Percentiles rank a stretch among this genome's conserved stretches.
Conservation (phyloP, 2,888 invertebrate genomes). For the Galerucella pusilla region DNA sequence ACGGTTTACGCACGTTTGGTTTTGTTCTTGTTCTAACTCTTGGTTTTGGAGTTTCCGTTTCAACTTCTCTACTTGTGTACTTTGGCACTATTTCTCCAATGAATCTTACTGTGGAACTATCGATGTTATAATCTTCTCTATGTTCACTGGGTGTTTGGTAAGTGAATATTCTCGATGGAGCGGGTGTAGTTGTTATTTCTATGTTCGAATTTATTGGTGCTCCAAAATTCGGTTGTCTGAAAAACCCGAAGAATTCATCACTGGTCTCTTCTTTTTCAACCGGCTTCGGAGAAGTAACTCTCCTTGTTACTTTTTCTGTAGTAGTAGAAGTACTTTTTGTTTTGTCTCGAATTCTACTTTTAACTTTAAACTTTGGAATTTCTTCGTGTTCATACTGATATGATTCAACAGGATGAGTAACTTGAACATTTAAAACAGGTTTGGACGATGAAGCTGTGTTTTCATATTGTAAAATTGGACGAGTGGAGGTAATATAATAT, state of each 20-base stretch:
- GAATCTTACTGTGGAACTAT: conserved; percentile 52
- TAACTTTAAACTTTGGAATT: conserved; percentile 46
- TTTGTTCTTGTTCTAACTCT: conserved; percentile 49
- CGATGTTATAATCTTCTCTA: conserved; percentile 26
- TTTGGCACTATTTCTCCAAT: conserved; percentile 61
- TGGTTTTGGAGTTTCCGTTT: conserved; percentile 46
- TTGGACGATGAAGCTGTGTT: conserved; percentile 43
- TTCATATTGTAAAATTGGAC: conserved; percentile 44
- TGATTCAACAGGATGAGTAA: conserved; percentile 48
- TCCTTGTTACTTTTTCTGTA: conserved; percentile 44
- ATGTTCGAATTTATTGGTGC: conserved; percentile 35
- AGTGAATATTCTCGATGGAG: conserved; percentile 13
- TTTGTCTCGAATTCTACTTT: conserved; percentile 53
- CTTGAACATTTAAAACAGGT: conserved; percentile 50
- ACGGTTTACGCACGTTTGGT: conserved; percentile 44
- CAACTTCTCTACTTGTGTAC: conserved; percentile 48
- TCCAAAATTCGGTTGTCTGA: conserved; percentile 65
- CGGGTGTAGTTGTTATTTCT: conserved; percentile 26
- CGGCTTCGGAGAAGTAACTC: conserved; percentile 43
- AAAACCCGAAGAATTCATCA: conserved; percentile 64
- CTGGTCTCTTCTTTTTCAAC: conserved; percentile 52
- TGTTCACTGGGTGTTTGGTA: conserved; percentile 29
- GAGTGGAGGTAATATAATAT: conserved; percentile 46
- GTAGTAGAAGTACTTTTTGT: conserved; percentile 43
- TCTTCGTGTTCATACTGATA: conserved; percentile 44